These are phyloP conservation scores for Orbicella faveolata DNA, from an alignment of 64 coral and sea anemone species.

Conservation along the genomic window DNA sequence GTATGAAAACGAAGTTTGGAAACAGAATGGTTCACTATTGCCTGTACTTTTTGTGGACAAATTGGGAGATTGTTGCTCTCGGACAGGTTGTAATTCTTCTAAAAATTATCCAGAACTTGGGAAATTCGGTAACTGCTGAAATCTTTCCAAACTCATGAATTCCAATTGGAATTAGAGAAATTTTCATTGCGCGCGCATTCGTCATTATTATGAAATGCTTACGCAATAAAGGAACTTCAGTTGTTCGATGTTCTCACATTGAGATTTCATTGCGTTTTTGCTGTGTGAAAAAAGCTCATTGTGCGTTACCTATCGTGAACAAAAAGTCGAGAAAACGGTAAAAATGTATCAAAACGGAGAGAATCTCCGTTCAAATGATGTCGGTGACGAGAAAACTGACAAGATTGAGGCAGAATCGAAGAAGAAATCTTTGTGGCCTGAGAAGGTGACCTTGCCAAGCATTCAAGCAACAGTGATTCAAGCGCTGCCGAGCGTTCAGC, in stretches of 20 bases:
- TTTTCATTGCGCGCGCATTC: constrained; percentile 1
- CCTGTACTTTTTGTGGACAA: too few relatives aligned
- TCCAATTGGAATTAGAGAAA: too few relatives aligned
- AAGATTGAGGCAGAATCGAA: background rate
- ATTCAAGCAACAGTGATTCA: background rate
- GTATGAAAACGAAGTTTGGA: too few relatives aligned
- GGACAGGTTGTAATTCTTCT: too few relatives aligned
- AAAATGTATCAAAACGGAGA: background rate
- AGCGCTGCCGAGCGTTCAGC: background rate
- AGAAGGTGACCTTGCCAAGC: background rate
- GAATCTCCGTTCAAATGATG: too few relatives aligned
- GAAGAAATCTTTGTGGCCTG: background rate
- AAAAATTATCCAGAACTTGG: too few relatives aligned
- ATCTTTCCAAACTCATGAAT: too few relatives aligned
- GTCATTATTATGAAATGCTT: background rate
- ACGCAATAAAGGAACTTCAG: constrained; percentile 16
- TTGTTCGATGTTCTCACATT: background rate
- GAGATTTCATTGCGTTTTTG: background rate
- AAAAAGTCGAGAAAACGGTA: background rate
- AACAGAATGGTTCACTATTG: too few relatives aligned
- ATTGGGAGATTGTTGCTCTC: too few relatives aligned
- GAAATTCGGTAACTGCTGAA: too few relatives aligned
- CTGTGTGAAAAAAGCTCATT: background rate
- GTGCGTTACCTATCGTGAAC: background rate
- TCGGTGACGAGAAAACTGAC: background rate